Evolutionary conservation across 2,888 invertebrate genomes (phyloP), one percentile per base, ranked within the genome.

Genomic region (Drosophila neotestacea): DNA sequence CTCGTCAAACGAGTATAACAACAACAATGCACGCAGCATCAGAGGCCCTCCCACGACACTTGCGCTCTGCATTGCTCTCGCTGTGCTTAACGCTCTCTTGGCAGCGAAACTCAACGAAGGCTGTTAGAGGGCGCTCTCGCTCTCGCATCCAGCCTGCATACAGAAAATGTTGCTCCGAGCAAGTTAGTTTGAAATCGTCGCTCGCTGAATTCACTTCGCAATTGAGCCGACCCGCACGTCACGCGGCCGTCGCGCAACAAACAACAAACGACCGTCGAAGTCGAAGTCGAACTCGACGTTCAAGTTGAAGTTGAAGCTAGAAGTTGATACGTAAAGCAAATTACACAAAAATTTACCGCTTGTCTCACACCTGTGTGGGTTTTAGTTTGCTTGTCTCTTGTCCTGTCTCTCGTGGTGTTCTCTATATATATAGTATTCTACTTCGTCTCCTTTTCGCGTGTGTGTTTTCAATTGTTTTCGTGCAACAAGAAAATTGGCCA

Each of bases 111-210:
- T 68, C 47, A 67, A 66, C 70, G 67, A 77, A 77, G 54, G 44
- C 58, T 51, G 56, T 10, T 36, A 55, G 9, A 48, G 16, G 39
- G 30, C 36, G 13, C 59, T n/a, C 28, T 9, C 36, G 34, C 51
- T 47, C 30, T 47, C 38, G 39, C 62, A 60, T 56, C 63, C 56
- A 27, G 50, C 44, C 30, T 55, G 70, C 70, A 66, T 67, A 77
- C 65, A 70, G 62, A 70, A 62, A 65, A 52, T 32, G 38, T 51
- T 61, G 30, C 63, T 58, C 54, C 10, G 54, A 52, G 48, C 73
- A 55, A 76, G 65, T 90, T 74, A 90, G 90, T 90, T 85, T 87
- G 80, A 77, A 83, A 89, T 87, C 87, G 87, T 88, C 89, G 90
- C 79, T 86, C 85, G 90, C 80, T 84, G 88, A 81, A 77, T 79